These are phyloP conservation scores for Eriosoma lanigerum DNA, from an alignment of 1,140 invertebrate species.

Conservation along the genomic window DNA sequence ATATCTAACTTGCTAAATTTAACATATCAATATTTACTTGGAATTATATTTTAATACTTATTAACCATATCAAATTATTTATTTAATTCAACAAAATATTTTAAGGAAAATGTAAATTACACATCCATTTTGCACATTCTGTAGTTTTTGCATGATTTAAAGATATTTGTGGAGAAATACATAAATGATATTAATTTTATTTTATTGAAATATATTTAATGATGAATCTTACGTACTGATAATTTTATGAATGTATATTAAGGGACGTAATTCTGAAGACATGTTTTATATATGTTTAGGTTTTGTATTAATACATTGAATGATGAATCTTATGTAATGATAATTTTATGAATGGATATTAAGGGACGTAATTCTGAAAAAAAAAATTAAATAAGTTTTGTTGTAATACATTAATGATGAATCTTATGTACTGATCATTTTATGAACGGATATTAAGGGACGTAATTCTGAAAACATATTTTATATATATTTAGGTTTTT, in stretches of 20 bases:
- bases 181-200: no score
- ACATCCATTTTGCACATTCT: no score
- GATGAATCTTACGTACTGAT: slow-evolving; percentile 32
- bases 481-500: not conserved
- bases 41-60: no score
- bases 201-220: not conserved
- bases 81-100: no score
- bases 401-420: slow-evolving; percentile 11
- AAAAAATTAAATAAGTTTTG: no score
- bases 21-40: no score
- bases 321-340: slow-evolving; percentile 44
- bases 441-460: slow-evolving; percentile 34
- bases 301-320: not conserved
- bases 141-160: no score
- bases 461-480: slow-evolving; percentile 9
- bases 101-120: no score
- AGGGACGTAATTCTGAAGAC: slow-evolving; percentile 36
- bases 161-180: no score
- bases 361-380: slow-evolving; percentile 47
- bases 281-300: not conserved
- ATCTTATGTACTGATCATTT: slow-evolving; percentile 12
- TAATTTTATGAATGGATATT: slow-evolving; percentile 25
- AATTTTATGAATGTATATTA: slow-evolving; percentile 19
- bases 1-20: no score
- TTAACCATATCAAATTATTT: no score